Evolutionary conservation across 2,888 invertebrate genomes (phyloP), one percentile per base, ranked within the genome.

Genomic region (Ochlodes sylvanus): DNA sequence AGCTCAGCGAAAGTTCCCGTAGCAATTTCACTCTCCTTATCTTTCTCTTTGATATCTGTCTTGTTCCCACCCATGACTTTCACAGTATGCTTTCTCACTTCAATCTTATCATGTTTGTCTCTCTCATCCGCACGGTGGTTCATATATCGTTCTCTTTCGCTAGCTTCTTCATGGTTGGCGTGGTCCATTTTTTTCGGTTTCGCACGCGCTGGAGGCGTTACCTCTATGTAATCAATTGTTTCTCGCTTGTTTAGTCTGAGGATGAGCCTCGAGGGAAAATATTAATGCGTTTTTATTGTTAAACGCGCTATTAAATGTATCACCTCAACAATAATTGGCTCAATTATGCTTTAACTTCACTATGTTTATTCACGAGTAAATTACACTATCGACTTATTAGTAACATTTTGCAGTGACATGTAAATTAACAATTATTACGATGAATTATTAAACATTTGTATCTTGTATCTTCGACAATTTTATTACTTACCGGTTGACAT

Each of bases 1-100:
- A 85, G 89, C 88, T 86, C 92, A 89, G 92, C 85, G 93, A 93
- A 93, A 93, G 93, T 90, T 87, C 80, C 84, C 80, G 81, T 86
- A 83, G 81, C 83, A 91, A 92, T 93, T 93, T 92, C 92, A 88
- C 92, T 90, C 85, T 83, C 85, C 79, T 83, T 76, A 80, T 90
- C 89, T 89, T 88, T 90, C 89, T 86, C 84, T 88, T 73, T 71
- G 72, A 73, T 65, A 50, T 67, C 79, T 74, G 69, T 90, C 89
- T 77, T 83, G 80, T 73, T 91, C 82, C 15, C 75, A 71, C 83
- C 6, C 10, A 7, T 27, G 63, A 66, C 71, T 71, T 77, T 78
- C 54, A 67, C 60, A 72, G 70, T 56, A 14, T 72, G 63, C 75
- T 60, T 56, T 74, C 71, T 86, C 83, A 80, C 81, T 76, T 86